These are phyloP conservation scores for Aphis gossypii DNA, from an alignment of 1,140 invertebrate genomes.

Conservation along the genomic window DNA sequence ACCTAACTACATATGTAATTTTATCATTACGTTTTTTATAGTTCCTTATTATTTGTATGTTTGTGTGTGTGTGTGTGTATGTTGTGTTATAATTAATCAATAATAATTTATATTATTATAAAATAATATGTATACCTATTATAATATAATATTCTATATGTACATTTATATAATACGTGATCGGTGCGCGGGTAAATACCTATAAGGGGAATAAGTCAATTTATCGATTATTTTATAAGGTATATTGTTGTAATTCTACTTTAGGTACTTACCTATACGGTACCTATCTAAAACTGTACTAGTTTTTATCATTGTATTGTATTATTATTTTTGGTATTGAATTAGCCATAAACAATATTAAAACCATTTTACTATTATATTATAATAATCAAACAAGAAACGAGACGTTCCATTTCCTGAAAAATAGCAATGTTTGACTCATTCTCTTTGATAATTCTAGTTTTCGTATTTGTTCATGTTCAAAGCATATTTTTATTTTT, in stretches of 20 bases:
- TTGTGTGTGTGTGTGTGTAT: neutral
- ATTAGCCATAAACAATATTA: neutral
- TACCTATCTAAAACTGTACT: neutral
- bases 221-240: neutral
- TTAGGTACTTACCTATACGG: neutral
- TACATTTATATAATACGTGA: neutral
- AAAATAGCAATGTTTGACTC: neutral
- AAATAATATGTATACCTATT: neutral
- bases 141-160: neutral
- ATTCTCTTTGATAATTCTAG: neutral
- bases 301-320: neutral
- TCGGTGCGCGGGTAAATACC: neutral
- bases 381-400: neutral
- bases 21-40: slow-evolving; percentile 9
- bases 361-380: neutral
- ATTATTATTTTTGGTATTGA: neutral
- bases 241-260: neutral
- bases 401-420: neutral
- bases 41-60: neutral
- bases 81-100: neutral
- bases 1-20: neutral
- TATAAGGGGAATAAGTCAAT: neutral
- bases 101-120: neutral
- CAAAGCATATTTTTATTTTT: neutral
- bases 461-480: neutral